Base-by-base conservation (phyloP, 2,113 vertebrate genomes). In the Scalopus aquaticus region DNA sequence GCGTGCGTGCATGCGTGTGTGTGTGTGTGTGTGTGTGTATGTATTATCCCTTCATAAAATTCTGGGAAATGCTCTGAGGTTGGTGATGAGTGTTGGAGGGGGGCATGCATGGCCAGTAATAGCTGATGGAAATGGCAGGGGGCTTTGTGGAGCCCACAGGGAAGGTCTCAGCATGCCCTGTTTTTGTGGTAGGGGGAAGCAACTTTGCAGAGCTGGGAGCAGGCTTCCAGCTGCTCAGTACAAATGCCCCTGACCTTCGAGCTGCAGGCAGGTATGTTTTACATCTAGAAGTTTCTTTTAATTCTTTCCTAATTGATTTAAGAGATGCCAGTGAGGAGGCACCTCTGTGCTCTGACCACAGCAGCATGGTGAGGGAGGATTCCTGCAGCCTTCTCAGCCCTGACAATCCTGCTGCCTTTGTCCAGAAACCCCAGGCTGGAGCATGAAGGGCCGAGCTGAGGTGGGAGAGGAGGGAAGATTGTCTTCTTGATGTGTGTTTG, bases 251-350 rank as follows among this genome's bases (percentile, higher is more conserved):
- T 51, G 60, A 46, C 91, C 95, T 92, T 20, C 20, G 32, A 2
- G 37, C 74, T 35, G 77, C 6, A 56, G 28, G 35, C 11, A 65
- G 44, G 28, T 37, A 0, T 83, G 77, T 95, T 78, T 87, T 46
- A 69, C 72, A 39, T 83, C 58, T 5, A 10, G 44, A 76, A 87
- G 67, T 77, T 72, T 77, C 78, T 96, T 97, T 79, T 78, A 2
- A 69, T 88, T 65, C 37, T 69, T 78, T 88, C 12, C 13, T 78
- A 91, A 24, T 42, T 42, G 65, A 51, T 93, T 91, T 58, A n/a
- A 32, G 62, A 74, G 54, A 54, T 28, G 28, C 30, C 86, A 2
- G 37, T 1, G n/a, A 70, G 46, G 72, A 51, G 70, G 65, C 64
- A 17, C 73, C 24, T 35, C 62, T n/a, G 65, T 28, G 15, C 32